Conservation (phyloP, 1,140 invertebrate genomes). For the Ridgeia piscesae region DNA sequence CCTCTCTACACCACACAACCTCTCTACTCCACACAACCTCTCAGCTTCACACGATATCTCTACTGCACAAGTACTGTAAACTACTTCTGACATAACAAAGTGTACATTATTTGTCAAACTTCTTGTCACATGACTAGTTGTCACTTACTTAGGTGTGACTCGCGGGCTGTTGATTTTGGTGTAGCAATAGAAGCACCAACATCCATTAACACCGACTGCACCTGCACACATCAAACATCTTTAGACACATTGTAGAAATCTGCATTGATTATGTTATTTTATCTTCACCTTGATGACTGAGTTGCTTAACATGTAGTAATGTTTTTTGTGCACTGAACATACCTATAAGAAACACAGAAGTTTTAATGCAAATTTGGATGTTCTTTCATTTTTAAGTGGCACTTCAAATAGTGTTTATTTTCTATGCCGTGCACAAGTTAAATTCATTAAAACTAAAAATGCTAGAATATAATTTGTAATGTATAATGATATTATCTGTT, state of each 20-base stretch:
- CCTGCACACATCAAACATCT: constrained; percentile 47
- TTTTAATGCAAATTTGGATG: neutral
- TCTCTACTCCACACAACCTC: too few relatives aligned
- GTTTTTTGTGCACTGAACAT: too few relatives aligned
- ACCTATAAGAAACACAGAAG: too few relatives aligned
- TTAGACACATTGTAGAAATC: too few relatives aligned
- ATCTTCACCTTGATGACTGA: neutral
- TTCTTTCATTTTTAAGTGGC: neutral
- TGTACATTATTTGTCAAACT: neutral
- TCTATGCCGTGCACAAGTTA: neutral
- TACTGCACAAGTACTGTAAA: too few relatives aligned
- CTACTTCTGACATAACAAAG: too few relatives aligned
- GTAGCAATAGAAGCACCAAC: constrained; percentile 71
- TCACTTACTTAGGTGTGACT: constrained; percentile 49
- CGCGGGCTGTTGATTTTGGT: constrained; percentile 59
- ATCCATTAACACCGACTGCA: constrained; percentile 80
- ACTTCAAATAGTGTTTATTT: neutral
- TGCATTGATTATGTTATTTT: neutral
- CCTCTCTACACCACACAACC: too few relatives aligned
- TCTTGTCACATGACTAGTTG: neutral
- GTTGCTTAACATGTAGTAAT: neutral
- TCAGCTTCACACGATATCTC: too few relatives aligned
- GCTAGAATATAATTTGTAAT: neutral
- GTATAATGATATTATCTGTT: too few relatives aligned
- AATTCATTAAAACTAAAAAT: neutral